phyloP scores from a whole-genome alignment of 92 coral and sea anemone species.

The Zoanthus solanderi region DNA sequence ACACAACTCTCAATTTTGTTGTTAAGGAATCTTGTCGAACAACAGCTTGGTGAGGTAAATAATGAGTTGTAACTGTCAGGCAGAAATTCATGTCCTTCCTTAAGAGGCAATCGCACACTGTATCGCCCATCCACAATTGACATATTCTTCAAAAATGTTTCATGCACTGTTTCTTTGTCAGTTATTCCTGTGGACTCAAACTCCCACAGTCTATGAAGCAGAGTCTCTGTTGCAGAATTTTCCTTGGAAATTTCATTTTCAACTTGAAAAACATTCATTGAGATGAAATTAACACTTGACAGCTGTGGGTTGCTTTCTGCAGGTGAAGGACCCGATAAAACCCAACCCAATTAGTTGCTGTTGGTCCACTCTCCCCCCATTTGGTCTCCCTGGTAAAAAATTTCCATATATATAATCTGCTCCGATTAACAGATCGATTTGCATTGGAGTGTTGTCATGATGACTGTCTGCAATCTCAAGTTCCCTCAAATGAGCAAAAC shows the following conservation, averaged over 20 bases:
- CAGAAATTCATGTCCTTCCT: conserved; percentile 41
- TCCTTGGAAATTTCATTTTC: neutral
- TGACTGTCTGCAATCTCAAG: conserved; percentile 63
- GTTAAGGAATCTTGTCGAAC: conserved; percentile 56
- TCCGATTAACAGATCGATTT: conserved; percentile 64
- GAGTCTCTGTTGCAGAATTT: conserved; percentile 2
- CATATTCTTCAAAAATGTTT: conserved; percentile 53
- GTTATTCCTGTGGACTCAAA: conserved; percentile 53
- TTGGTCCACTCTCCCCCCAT: conserved; percentile 63
- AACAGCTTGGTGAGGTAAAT: conserved; percentile 67
- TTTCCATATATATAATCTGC: conserved; percentile 60
- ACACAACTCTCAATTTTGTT: conserved; percentile 48
- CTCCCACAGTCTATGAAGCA: conserved; percentile 36
- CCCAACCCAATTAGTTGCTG: conserved; percentile 73
- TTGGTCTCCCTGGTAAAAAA: conserved; percentile 62
- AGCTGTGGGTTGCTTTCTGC: conserved; percentile 5
- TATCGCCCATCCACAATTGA: conserved; percentile 51
- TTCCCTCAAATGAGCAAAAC: conserved; percentile 32
- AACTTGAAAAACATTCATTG: conserved; percentile 54
- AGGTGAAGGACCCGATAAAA: conserved; percentile 66
- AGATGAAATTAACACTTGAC: conserved; percentile 65
- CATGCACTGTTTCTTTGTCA: conserved; percentile 61
- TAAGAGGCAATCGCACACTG: conserved; percentile 44
- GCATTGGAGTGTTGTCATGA: conserved; percentile 51
- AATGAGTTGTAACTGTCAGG: conserved; percentile 66